Evolutionary conservation across 2,888 invertebrate genomes (phyloP), one percentile per base, ranked within the genome.

Genomic region (Leucophora obtusa): DNA sequence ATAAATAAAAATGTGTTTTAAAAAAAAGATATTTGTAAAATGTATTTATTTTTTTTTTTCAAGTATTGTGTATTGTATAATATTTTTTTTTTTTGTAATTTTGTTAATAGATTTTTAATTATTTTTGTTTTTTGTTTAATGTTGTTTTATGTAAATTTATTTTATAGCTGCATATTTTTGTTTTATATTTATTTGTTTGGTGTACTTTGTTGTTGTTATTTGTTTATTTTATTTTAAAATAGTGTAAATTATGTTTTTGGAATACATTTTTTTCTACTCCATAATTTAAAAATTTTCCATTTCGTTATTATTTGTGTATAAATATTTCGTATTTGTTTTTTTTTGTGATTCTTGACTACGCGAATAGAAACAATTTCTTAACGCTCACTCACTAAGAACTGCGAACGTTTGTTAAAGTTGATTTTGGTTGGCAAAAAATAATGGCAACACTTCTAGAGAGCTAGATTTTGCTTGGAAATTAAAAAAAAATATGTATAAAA

Each of bases 371-470:
- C 54, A 69, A 54, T 77, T 73, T 76, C 77, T 54, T 77, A 81
- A 81, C 73, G 81, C 81, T 81, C 77, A 81, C 81, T 77, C 81
- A 70, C 77, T 81, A 82, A 78, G 72, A 82, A 75, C 82, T 82
- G 72, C 71, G 78, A 82, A 82, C 82, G 79, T 82, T 59, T 77
- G 70, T 58, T 74, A 62, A 73, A 70, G 56, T 66, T 60, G 81
- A 62, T 81, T 81, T 74, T 70, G 47, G 77, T 73, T 81, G 66
- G 77, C 66, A 54, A 77, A 80, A 21, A 76, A 76, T 47, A 73
- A 63, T 76, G 73, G 80, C 72, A 80, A 80, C 80, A 81, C 77
- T 81, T 81, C 58, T 62, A 51, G 73, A 81, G 77, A 77, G 70
- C 69, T 59, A 9, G 9, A 28, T 56, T 24, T 38, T 59, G 38